These are phyloP conservation scores for Chrysolophus pictus DNA, from an alignment of 2,797 vertebrate genomes.

Conservation along the genomic window DNA sequence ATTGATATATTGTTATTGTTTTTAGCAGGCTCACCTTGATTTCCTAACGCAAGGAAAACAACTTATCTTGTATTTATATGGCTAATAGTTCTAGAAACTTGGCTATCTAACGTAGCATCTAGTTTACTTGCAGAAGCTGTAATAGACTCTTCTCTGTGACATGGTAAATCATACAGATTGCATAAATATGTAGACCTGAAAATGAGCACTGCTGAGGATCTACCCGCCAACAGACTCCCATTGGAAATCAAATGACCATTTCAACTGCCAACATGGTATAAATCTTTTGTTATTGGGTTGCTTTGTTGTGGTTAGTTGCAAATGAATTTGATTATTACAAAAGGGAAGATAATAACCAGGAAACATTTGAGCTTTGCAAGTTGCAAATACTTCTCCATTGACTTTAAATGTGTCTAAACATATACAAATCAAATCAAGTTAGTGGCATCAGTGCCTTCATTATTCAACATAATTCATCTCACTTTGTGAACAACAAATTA, in stretches of 20 bases:
- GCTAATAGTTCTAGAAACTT: slow-evolving; percentile 1
- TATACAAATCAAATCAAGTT: slow-evolving; percentile 39
- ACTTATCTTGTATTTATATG: background rate
- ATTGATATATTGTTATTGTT: background rate
- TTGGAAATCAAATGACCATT: background rate
- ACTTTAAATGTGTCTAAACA: slow-evolving; percentile 27
- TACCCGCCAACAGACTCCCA: background rate
- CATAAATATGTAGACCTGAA: slow-evolving; percentile 10
- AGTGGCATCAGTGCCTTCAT: background rate
- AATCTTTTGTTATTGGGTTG: slow-evolving; percentile 11
- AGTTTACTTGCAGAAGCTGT: slow-evolving; percentile 16
- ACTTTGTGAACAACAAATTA: slow-evolving; percentile 17
- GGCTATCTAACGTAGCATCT: slow-evolving; percentile 24
- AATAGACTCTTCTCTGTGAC: slow-evolving; percentile 10
- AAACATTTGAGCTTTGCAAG: slow-evolving; percentile 19
- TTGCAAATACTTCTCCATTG: slow-evolving; percentile 11
- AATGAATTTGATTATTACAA: slow-evolving; percentile 35
- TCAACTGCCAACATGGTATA: background rate
- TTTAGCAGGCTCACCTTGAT: slow-evolving; percentile 15
- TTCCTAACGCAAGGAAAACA: slow-evolving; percentile 11
- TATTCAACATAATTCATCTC: slow-evolving; percentile 11
- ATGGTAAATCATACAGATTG: background rate
- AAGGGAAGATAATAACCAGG: slow-evolving; percentile 23
- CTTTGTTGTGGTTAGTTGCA: slow-evolving; percentile 20
- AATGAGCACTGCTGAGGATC: background rate